Conservation (phyloP, 2,888 invertebrate genomes). For the Drosophila neotestacea region DNA sequence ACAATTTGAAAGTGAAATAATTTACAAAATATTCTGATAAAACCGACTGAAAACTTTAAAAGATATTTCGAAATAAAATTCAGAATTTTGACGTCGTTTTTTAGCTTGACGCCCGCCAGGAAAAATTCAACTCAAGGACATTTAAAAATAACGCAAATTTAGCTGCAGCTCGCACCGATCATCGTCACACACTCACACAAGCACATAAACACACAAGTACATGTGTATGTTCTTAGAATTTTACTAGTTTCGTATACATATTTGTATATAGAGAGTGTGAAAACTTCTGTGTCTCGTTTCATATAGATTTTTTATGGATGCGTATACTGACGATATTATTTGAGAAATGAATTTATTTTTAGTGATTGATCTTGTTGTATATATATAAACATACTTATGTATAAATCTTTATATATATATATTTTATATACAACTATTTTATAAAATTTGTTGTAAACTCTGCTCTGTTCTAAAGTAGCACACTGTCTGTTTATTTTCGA, state of each 20-base stretch:
- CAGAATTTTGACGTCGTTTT: conserved; percentile 43
- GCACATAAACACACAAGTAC: conserved; percentile 12
- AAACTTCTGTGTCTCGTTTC: conserved; percentile 36
- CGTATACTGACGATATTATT: conserved; percentile 52
- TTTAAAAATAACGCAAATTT: conserved; percentile 83
- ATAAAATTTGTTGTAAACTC: conserved; percentile 64
- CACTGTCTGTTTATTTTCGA: conserved; percentile 81
- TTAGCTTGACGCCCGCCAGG: conserved; percentile 50
- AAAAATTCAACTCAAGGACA: conserved; percentile 83
- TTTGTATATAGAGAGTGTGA: conserved; percentile 48
- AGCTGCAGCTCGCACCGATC: conserved; percentile 70
- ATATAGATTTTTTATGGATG: conserved; percentile 44
- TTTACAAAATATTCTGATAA: background rate
- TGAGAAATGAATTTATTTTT: conserved; percentile 72
- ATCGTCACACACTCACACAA: conserved; percentile 41
- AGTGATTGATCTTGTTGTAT: conserved; percentile 65
- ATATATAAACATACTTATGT: conserved; percentile 16
- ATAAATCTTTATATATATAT: conserved; percentile 31
- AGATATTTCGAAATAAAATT: conserved; percentile 30
- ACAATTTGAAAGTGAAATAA: background rate
- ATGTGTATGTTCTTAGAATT: conserved; percentile 47
- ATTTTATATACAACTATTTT: conserved; percentile 45
- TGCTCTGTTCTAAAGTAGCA: conserved; percentile 73
- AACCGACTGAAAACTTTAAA: conserved; percentile 14
- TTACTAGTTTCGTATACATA: conserved; percentile 50